Percentiles rank a stretch among this genome's conserved stretches.
Evolutionary conservation across 2,888 invertebrate species (phyloP).

Genomic region (Leucania comma): DNA sequence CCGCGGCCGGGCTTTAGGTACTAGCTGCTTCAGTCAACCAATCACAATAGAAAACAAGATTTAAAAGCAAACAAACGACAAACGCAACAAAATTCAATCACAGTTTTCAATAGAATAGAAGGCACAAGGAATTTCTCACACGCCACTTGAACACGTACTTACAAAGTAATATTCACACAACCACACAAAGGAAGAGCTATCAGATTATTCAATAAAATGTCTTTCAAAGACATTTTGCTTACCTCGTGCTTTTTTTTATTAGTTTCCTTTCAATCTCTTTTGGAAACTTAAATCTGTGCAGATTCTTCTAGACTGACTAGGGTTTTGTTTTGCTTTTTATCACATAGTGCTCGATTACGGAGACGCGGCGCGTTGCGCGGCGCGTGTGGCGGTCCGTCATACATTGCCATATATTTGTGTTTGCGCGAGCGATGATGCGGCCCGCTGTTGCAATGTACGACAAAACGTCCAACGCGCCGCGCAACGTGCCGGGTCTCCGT

Average conservation of each 20-base stretch:
- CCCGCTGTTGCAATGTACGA: no score
- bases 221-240: conserved; percentile 16
- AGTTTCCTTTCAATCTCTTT: conserved; percentile 8
- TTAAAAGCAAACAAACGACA: not conserved
- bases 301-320: not conserved
- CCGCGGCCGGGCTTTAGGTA: no score
- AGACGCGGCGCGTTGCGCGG: no score
- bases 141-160: conserved; percentile 9
- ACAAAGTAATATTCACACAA: conserved; percentile 19
- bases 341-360: no score
- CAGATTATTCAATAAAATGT: conserved; percentile 39
- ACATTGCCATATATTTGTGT: no score
- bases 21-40: no score
- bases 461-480: no score
- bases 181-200: conserved; percentile 5
- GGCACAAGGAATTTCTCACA: not conserved
- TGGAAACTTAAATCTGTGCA: not conserved
- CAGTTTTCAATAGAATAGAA: conserved; percentile 22
- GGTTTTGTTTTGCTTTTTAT: not conserved
- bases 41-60: not conserved
- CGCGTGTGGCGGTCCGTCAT: no score
- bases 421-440: no score
- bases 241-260: conserved; percentile 22
- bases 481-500: no score
- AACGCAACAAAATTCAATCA: conserved; percentile 30